Base-by-base conservation (phyloP, 1,140 invertebrate genomes). In the Asobara japonica region DNA sequence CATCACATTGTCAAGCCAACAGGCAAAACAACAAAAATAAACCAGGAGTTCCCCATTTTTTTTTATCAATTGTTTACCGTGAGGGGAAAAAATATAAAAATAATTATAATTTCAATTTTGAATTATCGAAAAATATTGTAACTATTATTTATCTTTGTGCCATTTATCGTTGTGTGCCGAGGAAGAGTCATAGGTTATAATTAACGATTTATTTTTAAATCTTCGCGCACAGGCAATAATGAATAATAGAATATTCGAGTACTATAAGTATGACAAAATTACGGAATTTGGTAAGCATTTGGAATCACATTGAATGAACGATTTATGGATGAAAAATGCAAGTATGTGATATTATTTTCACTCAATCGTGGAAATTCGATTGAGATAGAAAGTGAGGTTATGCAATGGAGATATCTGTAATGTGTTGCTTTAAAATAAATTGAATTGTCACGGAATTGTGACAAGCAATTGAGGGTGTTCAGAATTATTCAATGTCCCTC, bases 381-480 rank as follows among this genome's bases (percentile, higher is more conserved):
- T 7, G 41, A 16, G n/a, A 45, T 45, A 45, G n/a, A 16, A 45
- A 16, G 13, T 11, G n/a, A 7, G 18, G 41, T 18, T 20, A 8
- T 27, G 60, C 33, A 71, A 62, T 7, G 3, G 18, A 38, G 33
- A 16, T 74, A 75, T 82, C 74, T 83, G 79, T 84, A 82, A 83
- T 77, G 79, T 86, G 82, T 84, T 83, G 81, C 83, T 86, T n/a
- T 86, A 83, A 78, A 84, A 84, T 83, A 83, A 86, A 86, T 69
- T 74, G 73, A 75, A 77, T 77, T 77, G 65, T 66, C 31, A 61
- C 33, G 36, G 2, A 29, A 41, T 16, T 22, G 3, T 20, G 10
- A 5, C 20, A 29, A 11, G 13, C 16, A 25, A 25, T 20, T 41
- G n/a, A n/a, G n/a, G n/a, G n/a, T n/a, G n/a, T n/a, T n/a, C n/a